Base-by-base conservation (phyloP, 1,140 invertebrate genomes). In the Drosophila sucinea region DNA sequence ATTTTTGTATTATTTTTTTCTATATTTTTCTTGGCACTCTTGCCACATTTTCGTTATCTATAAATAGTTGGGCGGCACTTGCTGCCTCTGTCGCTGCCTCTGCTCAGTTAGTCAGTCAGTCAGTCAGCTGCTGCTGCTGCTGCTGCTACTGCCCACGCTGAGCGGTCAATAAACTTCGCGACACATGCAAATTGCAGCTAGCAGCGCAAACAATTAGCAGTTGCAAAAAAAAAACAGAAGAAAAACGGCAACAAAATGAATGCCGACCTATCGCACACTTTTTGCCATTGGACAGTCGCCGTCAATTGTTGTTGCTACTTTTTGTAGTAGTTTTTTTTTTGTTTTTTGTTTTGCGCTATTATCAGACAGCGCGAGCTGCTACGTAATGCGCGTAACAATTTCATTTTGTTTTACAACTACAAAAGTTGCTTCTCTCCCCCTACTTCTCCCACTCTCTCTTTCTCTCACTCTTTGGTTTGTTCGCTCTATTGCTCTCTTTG, bases 41-140 rank as follows among this genome's bases (percentile, higher is more conserved):
- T 87, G 79, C 83, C 83, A 87, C 83, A 87, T 87, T 89, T 87
- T 89, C 44, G 80, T 89, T 87, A 87, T 87, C 84, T 87, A 87
- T 89, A 89, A 89, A 87, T 87, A 87, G 84, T 84, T 87, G 67
- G 75, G 74, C 75, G 74, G 44, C 44, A 51, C 44, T 51, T 78
- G 74, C 67, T 76, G 74, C 71, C 73, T 60, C 27, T 17, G 35
- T 23, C 70, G 29, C 70, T 30, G 17, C 25, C 8, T 61, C 25
- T 60, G 17, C 17, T 54, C 10, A 17, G 27, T 32, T 23, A 5
- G 29, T 30, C 67, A 38, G 7, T 38, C 3, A 41, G 8, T 41
- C 51, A 54, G 27, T 67, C 67, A 33, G 51, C 79, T 77, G 67
- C 71, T 70, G 81, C 65, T 77, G 67, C 71, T 70, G 81, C 65